Conservation (phyloP, 2,888 invertebrate species). For the Eupeodes latifasciatus region DNA sequence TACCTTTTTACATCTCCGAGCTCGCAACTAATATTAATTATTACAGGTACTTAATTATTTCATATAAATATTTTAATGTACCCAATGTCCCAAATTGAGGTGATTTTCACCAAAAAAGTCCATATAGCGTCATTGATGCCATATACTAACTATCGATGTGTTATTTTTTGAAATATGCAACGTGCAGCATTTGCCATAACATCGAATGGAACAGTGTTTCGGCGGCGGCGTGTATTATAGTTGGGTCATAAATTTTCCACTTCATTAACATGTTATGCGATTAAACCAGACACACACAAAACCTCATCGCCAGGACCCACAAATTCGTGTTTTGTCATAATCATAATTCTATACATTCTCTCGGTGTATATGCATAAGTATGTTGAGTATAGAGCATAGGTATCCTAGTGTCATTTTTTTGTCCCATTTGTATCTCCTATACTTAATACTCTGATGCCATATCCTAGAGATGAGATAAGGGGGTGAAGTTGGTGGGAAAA, state of each 20-base stretch:
- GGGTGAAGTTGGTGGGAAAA: background rate
- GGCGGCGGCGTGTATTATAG: slow-evolving; percentile 46
- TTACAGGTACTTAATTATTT: slow-evolving; percentile 76
- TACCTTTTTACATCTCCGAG: slow-evolving; percentile 16
- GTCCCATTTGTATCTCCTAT: slow-evolving; percentile 46
- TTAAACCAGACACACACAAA: slow-evolving; percentile 78
- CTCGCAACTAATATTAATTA: slow-evolving; percentile 73
- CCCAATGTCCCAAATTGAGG: slow-evolving; percentile 65
- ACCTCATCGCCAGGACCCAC: slow-evolving; percentile 77
- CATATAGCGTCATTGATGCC: background rate
- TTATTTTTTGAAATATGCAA: background rate
- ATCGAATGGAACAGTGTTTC: slow-evolving; percentile 67
- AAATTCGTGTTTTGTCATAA: slow-evolving; percentile 80
- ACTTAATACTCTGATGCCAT: background rate
- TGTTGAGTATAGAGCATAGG: background rate
- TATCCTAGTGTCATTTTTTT: slow-evolving; percentile 68
- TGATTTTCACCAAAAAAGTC: slow-evolving; percentile 47
- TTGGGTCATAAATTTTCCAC: slow-evolving; percentile 79
- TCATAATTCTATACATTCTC: slow-evolving; percentile 78
- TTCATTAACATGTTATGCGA: slow-evolving; percentile 81
- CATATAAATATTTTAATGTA: slow-evolving; percentile 71
- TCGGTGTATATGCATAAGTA: background rate
- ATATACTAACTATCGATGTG: background rate
- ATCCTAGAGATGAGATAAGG: background rate
- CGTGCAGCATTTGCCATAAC: slow-evolving; percentile 71